Conservation (phyloP, 2,797 vertebrate species). For the Urocyon cinereoargenteus region DNA sequence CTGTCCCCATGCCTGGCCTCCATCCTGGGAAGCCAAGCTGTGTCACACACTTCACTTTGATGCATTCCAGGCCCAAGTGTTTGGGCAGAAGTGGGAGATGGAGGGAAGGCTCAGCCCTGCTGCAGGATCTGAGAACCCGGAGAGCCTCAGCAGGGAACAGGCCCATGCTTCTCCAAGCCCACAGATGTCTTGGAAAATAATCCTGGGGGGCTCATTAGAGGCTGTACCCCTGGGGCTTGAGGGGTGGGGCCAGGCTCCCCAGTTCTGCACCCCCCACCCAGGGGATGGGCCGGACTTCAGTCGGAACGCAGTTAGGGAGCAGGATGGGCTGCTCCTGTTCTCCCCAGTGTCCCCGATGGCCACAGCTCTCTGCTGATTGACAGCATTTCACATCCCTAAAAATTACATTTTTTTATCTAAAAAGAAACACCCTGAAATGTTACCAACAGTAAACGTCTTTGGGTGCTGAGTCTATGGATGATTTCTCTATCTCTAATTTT, state of each 20-base stretch:
- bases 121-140: background rate
- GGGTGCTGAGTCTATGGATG: background rate
- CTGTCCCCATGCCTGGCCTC: background rate
- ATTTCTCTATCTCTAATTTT: slow-evolving; percentile 63
- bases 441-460: background rate
- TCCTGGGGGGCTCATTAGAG: background rate
- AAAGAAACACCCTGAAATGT: slow-evolving; percentile 45
- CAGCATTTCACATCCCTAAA: slow-evolving; percentile 18
- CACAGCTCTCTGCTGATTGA: background rate
- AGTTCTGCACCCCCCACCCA: background rate
- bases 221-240: background rate
- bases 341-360: background rate
- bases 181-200: background rate
- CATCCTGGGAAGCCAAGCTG: rapidly evolving
- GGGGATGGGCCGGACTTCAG: background rate
- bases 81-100: background rate
- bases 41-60: background rate
- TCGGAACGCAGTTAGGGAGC: background rate
- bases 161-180: too few species aligned
- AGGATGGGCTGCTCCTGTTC: background rate
- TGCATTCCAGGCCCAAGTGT: background rate
- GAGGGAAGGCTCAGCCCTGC: background rate
- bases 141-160: too few species aligned
- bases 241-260: background rate
- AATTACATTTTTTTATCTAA: slow-evolving; percentile 56